phyloP scores from a whole-genome alignment of 2,113 vertebrate genomes.

The Cathartes aura region DNA sequence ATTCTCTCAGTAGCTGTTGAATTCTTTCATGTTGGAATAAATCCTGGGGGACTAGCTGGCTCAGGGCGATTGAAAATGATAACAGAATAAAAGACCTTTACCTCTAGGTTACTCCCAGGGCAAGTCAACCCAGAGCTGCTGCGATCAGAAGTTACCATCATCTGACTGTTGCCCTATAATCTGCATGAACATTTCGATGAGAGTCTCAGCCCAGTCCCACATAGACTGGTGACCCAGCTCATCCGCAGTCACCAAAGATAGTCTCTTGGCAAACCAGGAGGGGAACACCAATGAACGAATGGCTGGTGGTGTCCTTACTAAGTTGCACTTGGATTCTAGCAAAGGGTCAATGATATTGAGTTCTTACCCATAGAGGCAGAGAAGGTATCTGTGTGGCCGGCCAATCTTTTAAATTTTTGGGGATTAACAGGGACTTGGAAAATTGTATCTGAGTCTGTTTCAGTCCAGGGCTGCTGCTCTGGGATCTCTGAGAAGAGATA shows the following conservation, averaged over 20 bases:
- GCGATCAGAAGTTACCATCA: neutral
- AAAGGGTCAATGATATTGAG: neutral
- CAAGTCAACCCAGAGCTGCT: neutral
- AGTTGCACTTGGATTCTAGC: neutral
- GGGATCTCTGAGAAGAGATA: neutral
- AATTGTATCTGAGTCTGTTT: neutral
- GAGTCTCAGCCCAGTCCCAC: neutral
- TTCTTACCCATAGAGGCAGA: neutral
- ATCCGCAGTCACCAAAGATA: neutral
- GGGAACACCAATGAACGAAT: accelerated
- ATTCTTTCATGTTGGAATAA: constrained; percentile 53
- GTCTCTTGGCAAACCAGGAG: neutral
- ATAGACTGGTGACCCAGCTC: neutral
- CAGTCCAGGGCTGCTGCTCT: neutral
- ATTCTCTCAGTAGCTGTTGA: constrained; percentile 46
- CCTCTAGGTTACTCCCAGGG: neutral
- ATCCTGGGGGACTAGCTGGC: constrained; percentile 26
- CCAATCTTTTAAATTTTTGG: neutral
- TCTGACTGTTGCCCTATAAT: neutral
- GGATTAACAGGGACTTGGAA: neutral
- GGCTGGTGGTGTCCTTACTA: neutral
- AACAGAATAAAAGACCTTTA: constrained; percentile 4
- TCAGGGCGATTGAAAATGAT: neutral
- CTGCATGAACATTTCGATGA: neutral
- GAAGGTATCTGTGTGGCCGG: neutral